Conservation (phyloP, 1,140 invertebrate genomes). For the Mya arenaria region DNA sequence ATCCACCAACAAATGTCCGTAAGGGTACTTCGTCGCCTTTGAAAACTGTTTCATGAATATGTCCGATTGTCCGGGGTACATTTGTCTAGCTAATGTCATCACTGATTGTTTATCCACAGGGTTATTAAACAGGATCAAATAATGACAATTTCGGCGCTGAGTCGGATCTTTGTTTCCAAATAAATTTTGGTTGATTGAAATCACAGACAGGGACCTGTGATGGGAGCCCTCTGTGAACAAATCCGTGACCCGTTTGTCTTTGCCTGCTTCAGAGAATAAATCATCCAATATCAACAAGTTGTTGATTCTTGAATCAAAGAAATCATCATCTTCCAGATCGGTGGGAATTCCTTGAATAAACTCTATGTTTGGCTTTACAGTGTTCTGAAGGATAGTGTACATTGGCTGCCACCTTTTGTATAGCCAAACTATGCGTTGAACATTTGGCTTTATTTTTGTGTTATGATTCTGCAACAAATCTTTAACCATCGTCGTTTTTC, state of each 20-base stretch:
- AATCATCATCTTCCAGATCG: conserved; percentile 5
- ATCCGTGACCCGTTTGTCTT: conserved; percentile 19
- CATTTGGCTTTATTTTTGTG: background rate
- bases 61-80: background rate
- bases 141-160: conserved; percentile 41
- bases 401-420: conserved; percentile 39
- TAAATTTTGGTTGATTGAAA: conserved; percentile 44
- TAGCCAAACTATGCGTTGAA: conserved; percentile 18
- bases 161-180: conserved; percentile 21
- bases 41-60: no score
- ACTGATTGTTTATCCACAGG: conserved; percentile 29
- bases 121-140: conserved; percentile 42
- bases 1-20: no score
- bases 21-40: no score
- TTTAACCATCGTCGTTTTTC: background rate
- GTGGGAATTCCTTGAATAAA: conserved; percentile 19
- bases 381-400: background rate
- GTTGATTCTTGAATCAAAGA: conserved; percentile 15
- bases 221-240: conserved; percentile 23
- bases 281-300: conserved; percentile 41
- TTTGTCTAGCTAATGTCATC: conserved; percentile 35
- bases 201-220: conserved; percentile 22
- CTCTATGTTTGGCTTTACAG: background rate
- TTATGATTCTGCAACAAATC: background rate
- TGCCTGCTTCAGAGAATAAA: conserved; percentile 14